Conservation (phyloP, 64 coral and sea anemone genomes). For the Stichodactyla helianthus region DNA sequence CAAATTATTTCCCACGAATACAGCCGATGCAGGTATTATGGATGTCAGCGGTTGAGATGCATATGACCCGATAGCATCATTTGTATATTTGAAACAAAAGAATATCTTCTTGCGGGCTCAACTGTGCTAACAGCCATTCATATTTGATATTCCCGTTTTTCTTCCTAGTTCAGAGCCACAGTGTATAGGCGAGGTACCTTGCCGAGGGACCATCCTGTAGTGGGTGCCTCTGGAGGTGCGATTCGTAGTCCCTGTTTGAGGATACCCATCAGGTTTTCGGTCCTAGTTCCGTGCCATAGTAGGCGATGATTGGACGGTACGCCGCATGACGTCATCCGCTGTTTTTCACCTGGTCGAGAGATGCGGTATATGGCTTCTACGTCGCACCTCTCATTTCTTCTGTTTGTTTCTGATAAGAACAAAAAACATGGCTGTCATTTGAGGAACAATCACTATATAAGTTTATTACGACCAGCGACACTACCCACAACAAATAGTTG, state of each 20-base stretch:
- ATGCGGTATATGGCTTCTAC: slow-evolving; percentile 59
- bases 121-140: no score
- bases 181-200: slow-evolving; percentile 38
- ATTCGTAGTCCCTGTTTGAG: slow-evolving; percentile 80
- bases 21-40: no score
- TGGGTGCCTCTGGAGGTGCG: slow-evolving; percentile 79
- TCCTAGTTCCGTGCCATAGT: slow-evolving; percentile 79
- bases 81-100: no score
- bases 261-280: slow-evolving; percentile 74
- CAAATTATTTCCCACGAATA: no score
- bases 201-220: slow-evolving; percentile 73
- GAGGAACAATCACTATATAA: no score
- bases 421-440: neutral
- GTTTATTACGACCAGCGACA: no score
- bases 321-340: slow-evolving; percentile 45
- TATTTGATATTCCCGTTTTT: no score
- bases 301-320: slow-evolving; percentile 70
- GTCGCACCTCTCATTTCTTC: neutral
- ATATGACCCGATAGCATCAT: no score
- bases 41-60: no score
- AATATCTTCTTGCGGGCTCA: no score
- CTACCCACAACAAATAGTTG: no score
- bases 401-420: neutral
- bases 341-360: slow-evolving; percentile 61
- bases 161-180: no score